phyloP scores from a whole-genome alignment of 2,113 vertebrate species.

The Amazona vittata region DNA sequence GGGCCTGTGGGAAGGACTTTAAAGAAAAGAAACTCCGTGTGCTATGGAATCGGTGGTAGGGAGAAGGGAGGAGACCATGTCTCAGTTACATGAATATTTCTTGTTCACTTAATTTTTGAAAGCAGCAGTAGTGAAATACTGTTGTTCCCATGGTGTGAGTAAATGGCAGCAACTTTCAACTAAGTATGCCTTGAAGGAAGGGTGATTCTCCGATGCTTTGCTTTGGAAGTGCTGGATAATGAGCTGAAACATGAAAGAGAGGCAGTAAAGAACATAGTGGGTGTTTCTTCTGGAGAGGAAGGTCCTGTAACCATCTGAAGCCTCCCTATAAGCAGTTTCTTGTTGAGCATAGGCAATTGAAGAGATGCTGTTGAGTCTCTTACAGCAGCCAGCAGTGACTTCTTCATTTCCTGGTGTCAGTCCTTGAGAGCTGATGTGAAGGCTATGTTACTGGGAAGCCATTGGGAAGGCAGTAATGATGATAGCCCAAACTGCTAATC shows the following conservation, averaged over 20 bases:
- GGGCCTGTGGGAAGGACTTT: not conserved
- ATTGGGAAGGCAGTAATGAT: not conserved
- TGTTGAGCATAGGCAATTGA: not conserved
- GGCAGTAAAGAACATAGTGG: not conserved
- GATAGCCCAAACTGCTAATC: not conserved
- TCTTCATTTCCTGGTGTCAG: accelerated
- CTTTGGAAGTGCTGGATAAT: not conserved
- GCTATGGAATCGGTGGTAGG: not conserved
- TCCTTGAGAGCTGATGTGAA: not conserved
- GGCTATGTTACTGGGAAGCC: not conserved
- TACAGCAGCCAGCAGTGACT: not conserved
- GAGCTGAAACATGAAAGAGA: not conserved
- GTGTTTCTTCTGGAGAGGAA: not conserved
- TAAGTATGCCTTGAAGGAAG: not conserved
- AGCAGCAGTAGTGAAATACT: not conserved
- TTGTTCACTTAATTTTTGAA: not conserved
- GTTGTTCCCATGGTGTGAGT: not conserved
- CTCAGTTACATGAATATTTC: not conserved
- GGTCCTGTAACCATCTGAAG: not conserved
- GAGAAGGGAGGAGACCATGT: not conserved
- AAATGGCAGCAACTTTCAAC: not conserved
- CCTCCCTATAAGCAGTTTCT: not conserved
- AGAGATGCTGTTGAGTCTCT: not conserved
- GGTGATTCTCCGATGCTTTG: not conserved
- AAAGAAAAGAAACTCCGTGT: not conserved